Evolutionary conservation across 2,113 vertebrate species (phyloP).

Genomic region (Lanius collurio): DNA sequence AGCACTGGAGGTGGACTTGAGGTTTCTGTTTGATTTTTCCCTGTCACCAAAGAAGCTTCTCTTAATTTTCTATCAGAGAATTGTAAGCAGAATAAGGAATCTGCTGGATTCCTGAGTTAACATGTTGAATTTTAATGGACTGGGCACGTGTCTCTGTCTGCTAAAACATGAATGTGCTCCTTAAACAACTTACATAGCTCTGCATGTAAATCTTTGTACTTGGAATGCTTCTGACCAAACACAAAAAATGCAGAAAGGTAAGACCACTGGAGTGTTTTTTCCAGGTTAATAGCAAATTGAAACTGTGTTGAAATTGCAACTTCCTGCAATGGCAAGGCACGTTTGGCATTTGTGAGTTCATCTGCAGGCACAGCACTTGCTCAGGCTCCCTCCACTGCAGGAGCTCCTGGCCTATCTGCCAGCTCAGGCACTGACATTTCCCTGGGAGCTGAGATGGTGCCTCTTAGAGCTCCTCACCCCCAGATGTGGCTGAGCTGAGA

Average conservation of each 20-base stretch:
- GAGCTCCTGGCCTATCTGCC: neutral
- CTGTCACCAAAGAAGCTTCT: neutral
- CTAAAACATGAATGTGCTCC: neutral
- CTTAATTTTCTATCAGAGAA: neutral
- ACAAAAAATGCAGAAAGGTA: neutral
- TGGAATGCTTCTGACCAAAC: neutral
- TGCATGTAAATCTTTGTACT: neutral
- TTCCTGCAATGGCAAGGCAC: neutral
- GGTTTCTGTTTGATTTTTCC: neutral
- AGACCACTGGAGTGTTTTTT: neutral
- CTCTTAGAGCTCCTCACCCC: neutral
- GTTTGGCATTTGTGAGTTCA: neutral
- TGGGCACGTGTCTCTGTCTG: neutral
- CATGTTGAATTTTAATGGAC: neutral
- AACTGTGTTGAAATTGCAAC: neutral
- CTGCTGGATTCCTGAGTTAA: neutral
- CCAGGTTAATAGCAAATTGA: neutral
- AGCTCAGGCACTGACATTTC: slow-evolving; percentile 8
- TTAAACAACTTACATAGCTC: neutral
- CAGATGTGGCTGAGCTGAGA: neutral
- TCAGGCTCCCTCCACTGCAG: neutral
- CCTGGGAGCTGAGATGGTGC: neutral
- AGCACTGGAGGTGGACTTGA: neutral
- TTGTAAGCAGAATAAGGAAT: neutral
- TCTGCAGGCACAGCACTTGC: neutral